These are phyloP conservation scores for Apogon hyalosoma DNA, from an alignment of 2,797 vertebrate genomes.

Conservation along the genomic window DNA sequence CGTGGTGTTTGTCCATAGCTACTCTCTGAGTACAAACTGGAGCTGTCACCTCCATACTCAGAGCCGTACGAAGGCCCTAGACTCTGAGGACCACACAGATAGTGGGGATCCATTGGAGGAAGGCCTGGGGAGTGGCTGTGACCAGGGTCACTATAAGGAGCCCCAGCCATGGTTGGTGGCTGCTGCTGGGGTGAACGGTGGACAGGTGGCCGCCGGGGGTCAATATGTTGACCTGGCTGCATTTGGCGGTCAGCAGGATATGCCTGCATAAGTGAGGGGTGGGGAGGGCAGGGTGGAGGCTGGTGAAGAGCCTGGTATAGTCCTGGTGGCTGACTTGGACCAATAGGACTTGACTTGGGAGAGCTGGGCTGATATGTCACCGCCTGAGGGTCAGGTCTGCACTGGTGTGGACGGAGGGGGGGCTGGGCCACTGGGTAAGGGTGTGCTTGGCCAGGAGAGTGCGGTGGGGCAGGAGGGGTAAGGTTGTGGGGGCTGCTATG, in stretches of 20 bases:
- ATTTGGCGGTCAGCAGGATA: slow-evolving; percentile 72
- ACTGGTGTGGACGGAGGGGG: slow-evolving; percentile 74
- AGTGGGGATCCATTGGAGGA: slow-evolving; percentile 79
- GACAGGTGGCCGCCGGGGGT: slow-evolving; percentile 68
- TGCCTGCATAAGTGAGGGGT: slow-evolving; percentile 74
- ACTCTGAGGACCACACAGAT: slow-evolving; percentile 79
- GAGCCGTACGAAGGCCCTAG: slow-evolving; percentile 80
- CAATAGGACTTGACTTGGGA: slow-evolving; percentile 76
- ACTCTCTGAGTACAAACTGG: slow-evolving; percentile 83
- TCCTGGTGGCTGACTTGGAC: slow-evolving; percentile 65
- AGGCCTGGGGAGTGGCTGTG: slow-evolving; percentile 81
- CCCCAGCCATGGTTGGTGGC: slow-evolving; percentile 59
- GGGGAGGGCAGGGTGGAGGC: slow-evolving; percentile 73
- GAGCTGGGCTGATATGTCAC: slow-evolving; percentile 77
- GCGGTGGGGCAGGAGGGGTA: slow-evolving; percentile 71
- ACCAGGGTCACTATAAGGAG: slow-evolving; percentile 73
- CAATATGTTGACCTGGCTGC: slow-evolving; percentile 69
- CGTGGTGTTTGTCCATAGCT: slow-evolving; percentile 78
- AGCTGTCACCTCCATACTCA: slow-evolving; percentile 80
- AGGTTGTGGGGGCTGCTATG: slow-evolving; percentile 74
- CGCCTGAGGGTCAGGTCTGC: slow-evolving; percentile 74
- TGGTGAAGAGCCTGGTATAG: slow-evolving; percentile 81
- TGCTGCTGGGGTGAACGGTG: slow-evolving; percentile 83
- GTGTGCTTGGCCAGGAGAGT: slow-evolving; percentile 68
- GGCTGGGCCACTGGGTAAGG: slow-evolving; percentile 68